Conservation (phyloP, 2,797 vertebrate species). For the Alectoris magna region DNA sequence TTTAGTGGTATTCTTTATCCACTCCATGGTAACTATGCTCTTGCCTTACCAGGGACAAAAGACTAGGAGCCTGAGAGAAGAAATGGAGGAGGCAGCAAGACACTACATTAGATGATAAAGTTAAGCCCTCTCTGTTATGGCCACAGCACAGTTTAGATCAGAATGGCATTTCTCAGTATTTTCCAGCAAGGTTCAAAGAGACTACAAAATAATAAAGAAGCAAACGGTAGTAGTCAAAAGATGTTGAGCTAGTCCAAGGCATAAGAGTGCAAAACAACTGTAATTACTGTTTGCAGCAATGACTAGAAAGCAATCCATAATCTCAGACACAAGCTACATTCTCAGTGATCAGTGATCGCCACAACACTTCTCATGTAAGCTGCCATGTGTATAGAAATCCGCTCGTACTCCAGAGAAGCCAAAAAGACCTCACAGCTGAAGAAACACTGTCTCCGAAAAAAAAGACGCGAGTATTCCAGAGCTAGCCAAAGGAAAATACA, state of each 20-base stretch:
- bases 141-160: neutral
- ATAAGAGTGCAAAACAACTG: neutral
- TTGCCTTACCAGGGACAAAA: neutral
- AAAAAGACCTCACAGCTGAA: neutral
- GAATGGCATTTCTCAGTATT: neutral
- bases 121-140: accelerated
- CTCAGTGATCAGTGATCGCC: neutral
- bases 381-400: neutral
- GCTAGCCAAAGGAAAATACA: neutral
- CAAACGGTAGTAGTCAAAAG: neutral
- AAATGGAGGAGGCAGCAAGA: neutral
- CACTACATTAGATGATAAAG: neutral
- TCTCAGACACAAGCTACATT: neutral
- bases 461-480: neutral
- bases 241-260: neutral
- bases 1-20: neutral
- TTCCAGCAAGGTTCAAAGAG: neutral
- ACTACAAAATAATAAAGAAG: neutral
- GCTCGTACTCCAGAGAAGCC: neutral
- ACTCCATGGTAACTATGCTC: neutral
- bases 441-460: neutral
- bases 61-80: neutral
- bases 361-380: neutral
- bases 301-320: neutral
- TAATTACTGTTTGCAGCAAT: neutral